Conservation (phyloP, 1,140 invertebrate genomes). For the Halesus radiatus region DNA sequence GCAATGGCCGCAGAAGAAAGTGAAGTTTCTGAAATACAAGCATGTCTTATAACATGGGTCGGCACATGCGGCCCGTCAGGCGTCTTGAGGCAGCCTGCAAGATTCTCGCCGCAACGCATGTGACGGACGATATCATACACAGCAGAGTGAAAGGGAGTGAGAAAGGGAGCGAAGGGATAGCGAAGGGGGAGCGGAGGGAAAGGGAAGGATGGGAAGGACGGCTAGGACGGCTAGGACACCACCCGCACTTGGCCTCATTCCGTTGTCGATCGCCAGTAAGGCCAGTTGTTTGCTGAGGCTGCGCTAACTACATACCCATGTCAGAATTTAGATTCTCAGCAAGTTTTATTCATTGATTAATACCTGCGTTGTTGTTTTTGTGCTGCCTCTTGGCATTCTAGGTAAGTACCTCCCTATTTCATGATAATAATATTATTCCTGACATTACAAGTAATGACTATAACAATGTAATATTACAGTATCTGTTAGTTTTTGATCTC, state of each 20-base stretch:
- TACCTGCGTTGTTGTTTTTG: not conserved
- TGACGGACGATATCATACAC: too few relatives aligned
- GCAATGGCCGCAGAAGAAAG: constrained; percentile 37
- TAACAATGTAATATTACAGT: too few relatives aligned
- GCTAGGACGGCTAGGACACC: constrained; percentile 24
- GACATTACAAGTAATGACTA: too few relatives aligned
- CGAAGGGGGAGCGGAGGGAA: constrained; percentile 30
- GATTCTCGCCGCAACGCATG: too few relatives aligned
- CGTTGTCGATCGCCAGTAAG: constrained; percentile 32
- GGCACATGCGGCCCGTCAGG: too few relatives aligned
- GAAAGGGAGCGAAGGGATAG: constrained; percentile 37
- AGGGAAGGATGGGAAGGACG: constrained; percentile 25
- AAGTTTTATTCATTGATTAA: constrained; percentile 5
- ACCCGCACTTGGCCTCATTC: constrained; percentile 28
- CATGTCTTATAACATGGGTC: too few relatives aligned
- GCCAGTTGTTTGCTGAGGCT: constrained; percentile 14
- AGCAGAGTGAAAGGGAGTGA: not conserved
- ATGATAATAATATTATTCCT: too few relatives aligned
- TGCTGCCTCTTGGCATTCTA: too few relatives aligned
- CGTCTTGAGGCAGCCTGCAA: too few relatives aligned
- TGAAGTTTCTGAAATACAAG: constrained; percentile 25
- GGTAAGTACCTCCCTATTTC: too few relatives aligned
- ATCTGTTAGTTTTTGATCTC: too few relatives aligned
- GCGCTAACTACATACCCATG: constrained; percentile 19
- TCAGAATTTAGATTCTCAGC: not conserved